phyloP scores from a whole-genome alignment of 2,797 vertebrate species.

The Diplodus sargus region DNA sequence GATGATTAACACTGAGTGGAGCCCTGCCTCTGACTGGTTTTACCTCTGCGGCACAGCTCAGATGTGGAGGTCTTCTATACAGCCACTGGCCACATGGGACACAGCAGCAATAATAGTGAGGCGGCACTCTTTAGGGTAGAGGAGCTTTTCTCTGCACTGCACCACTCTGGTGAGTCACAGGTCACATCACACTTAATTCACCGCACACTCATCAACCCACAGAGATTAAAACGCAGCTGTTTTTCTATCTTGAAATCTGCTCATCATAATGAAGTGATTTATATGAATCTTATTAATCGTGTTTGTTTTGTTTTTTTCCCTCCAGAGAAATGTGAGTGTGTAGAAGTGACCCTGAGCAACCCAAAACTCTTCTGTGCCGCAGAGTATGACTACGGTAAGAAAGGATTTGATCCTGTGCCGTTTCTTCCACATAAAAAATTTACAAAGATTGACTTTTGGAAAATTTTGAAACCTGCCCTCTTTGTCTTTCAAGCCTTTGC shows the following conservation, averaged over 20 bases:
- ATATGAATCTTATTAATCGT: background rate
- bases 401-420: conserved; percentile 9
- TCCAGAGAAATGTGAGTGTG: conserved; percentile 89
- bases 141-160: conserved; percentile 96
- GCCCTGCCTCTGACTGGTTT: conserved; percentile 54
- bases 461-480: background rate
- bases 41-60: conserved; percentile 77
- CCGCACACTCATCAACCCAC: conserved; percentile 37
- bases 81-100: conserved; percentile 67
- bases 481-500: conserved; percentile 1
- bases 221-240: conserved; percentile 15
- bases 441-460: background rate
- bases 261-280: background rate
- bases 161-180: conserved; percentile 91
- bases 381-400: conserved; percentile 93
- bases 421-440: conserved; percentile 1
- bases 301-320: conserved; percentile 26
- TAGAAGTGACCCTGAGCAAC: conserved; percentile 89
- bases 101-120: conserved; percentile 82
- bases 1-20: conserved; percentile 49
- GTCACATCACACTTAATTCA: conserved; percentile 54
- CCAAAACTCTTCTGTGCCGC: conserved; percentile 91
- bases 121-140: conserved; percentile 87
- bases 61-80: conserved; percentile 85
- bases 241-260: conserved; percentile 17